Percentiles rank a stretch among this genome's conserved stretches.
Conservation (phyloP, 2,888 invertebrate species). For the Sicus ferrugineus region DNA sequence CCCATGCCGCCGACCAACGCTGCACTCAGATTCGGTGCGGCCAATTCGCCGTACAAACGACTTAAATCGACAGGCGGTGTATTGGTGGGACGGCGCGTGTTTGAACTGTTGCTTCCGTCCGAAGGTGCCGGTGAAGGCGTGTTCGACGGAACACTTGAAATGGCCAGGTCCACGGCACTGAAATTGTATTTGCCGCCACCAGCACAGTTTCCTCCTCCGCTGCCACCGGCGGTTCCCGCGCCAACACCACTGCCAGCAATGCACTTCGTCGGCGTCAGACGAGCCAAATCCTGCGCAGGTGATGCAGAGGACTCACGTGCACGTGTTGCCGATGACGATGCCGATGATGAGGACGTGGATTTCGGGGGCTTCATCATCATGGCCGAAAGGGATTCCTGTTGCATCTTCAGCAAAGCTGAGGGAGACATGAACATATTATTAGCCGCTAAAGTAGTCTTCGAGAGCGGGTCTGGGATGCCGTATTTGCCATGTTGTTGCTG, state of each 20-base stretch:
- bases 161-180: slow-evolving; percentile 64
- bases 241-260: slow-evolving; percentile 42
- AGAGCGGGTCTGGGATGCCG: slow-evolving; percentile 76
- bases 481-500: slow-evolving; percentile 64
- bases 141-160: slow-evolving; percentile 63
- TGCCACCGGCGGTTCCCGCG: slow-evolving; percentile 45
- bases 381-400: slow-evolving; percentile 65
- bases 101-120: slow-evolving; percentile 57
- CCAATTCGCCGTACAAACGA: slow-evolving; percentile 58
- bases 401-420: slow-evolving; percentile 74
- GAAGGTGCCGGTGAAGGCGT: slow-evolving; percentile 59
- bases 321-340: slow-evolving; percentile 44
- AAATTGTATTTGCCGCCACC: slow-evolving; percentile 61
- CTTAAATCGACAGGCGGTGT: slow-evolving; percentile 62
- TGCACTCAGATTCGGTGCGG: slow-evolving; percentile 51
- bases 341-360: slow-evolving; percentile 59
- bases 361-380: slow-evolving; percentile 69
- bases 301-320: slow-evolving; percentile 63
- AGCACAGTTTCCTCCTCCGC: slow-evolving; percentile 40
- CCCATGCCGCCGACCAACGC: slow-evolving; percentile 41
- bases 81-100: slow-evolving; percentile 57
- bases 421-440: slow-evolving; percentile 83
- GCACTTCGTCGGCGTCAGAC: slow-evolving; percentile 61
- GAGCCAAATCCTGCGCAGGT: slow-evolving; percentile 55
- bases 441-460: slow-evolving; percentile 77